Percentiles rank a stretch among this genome's conserved stretches.
Conservation (phyloP, 2,888 invertebrate genomes). For the Pemphredon lugubris region DNA sequence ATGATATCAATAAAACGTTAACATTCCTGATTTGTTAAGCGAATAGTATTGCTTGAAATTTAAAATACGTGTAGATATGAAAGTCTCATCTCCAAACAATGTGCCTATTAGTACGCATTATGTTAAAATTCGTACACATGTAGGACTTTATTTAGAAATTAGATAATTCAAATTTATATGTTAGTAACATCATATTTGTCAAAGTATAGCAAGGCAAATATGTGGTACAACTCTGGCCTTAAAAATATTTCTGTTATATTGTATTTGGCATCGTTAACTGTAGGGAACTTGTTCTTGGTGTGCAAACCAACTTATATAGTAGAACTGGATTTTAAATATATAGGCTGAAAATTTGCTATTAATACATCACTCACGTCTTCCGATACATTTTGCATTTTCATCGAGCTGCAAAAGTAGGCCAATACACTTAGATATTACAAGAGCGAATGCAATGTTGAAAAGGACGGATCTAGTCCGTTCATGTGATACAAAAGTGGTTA, state of each 20-base stretch:
- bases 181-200: too few species aligned
- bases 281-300: slow-evolving; percentile 24
- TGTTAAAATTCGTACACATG: too few species aligned
- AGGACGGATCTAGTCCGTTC: neutral
- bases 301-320: slow-evolving; percentile 37
- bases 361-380: slow-evolving; percentile 10
- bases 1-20: neutral
- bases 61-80: too few species aligned
- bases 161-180: too few species aligned
- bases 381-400: slow-evolving; percentile 6
- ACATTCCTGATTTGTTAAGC: neutral
- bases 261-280: slow-evolving; percentile 19
- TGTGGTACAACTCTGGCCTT: slow-evolving; percentile 20
- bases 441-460: slow-evolving; percentile 6
- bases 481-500: neutral
- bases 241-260: slow-evolving; percentile 37
- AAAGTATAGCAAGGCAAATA: slow-evolving; percentile 7
- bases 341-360: slow-evolving; percentile 53
- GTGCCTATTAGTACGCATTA: neutral
- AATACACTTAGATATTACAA: slow-evolving; percentile 17
- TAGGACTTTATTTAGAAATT: too few species aligned
- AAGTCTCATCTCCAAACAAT: neutral
- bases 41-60: neutral
- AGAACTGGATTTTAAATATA: slow-evolving; percentile 42
- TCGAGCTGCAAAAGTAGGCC: slow-evolving; percentile 50